Base-by-base conservation (phyloP, 92 coral and sea anemone genomes). In the Epizoanthus scotinus region DNA sequence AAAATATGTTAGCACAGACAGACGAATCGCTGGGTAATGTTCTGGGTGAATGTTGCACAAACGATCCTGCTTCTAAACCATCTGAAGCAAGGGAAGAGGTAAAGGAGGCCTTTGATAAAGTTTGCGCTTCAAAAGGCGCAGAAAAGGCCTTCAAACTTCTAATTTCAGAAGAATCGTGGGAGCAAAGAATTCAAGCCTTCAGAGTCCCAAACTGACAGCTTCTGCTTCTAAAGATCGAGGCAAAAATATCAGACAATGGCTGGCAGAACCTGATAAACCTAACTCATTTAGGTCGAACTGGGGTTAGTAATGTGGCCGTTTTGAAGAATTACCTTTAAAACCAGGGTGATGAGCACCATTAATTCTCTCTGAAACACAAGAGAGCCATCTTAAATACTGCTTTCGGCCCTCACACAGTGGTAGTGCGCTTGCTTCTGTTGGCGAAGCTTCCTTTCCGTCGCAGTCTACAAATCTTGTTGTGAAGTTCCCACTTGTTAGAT, bases 191-290 rank as follows among this genome's bases (percentile, higher is more conserved):
- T 10, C 21, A 80, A 54, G 77, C 40, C 13, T 67, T 87, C 69
- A 58, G 78, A 81, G 78, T 87, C 24, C 90, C 90, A 75, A 81
- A 82, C 77, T 87, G 90, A 86, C 56, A 75, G 53, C 54, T 78
- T 40, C 59, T 82, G 27, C 73, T 81, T 0, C 49, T 73, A 25
- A 86, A 86, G 82, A 22, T 81, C 25, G 40, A 80, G 69, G 72
- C 89, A 36, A 81, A 71, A 70, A 81, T 64, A 24, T 62, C 82
- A 18, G 83, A 70, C 59, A 73, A 27, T 54, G 85, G 68, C 22
- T 81, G 86, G 82, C 86, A 86, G 58, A 70, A 47, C 26, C 59
- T 86, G 17, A 58, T 73, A 9, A 86, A 71, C 66, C 68, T n/a
- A 52, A 1, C 82, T 0, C 0, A 54, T 14, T 74, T 66, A 56